A percentile compares a stretch with the other conserved stretches of the same genome.
Evolutionary conservation across 2,888 invertebrate species (phyloP).

Genomic region (Cyaniris semiargus): DNA sequence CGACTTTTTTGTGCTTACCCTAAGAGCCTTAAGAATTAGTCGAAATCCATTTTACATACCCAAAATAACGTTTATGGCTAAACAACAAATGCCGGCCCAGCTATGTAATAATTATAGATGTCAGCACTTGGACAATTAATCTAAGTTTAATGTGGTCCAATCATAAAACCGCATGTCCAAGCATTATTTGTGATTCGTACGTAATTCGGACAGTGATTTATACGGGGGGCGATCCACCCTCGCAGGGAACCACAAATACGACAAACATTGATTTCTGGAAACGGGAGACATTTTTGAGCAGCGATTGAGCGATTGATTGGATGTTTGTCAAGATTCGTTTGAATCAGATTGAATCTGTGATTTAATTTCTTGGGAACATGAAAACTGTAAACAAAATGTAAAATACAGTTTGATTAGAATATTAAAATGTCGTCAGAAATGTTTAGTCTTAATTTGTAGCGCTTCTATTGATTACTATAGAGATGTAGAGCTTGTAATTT

Average conservation of each 20-base stretch:
- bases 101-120: neutral
- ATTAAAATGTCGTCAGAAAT: too few relatives aligned
- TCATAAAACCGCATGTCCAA: constrained; percentile 59
- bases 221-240: constrained; percentile 77
- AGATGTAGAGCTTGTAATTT: neutral
- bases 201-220: constrained; percentile 80
- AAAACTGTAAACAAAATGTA: neutral
- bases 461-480: too few relatives aligned
- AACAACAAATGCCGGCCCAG: too few relatives aligned
- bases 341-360: neutral
- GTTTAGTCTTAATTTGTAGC: too few relatives aligned
- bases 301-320: constrained; percentile 35
- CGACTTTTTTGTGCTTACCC: neutral
- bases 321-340: constrained; percentile 7
- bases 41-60: too few relatives aligned
- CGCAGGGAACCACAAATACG: constrained; percentile 60
- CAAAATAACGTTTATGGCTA: too few relatives aligned
- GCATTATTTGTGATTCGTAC: constrained; percentile 51
- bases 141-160: constrained; percentile 30
- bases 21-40: neutral
- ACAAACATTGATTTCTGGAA: constrained; percentile 77
- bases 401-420: neutral
- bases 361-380: neutral
- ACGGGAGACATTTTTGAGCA: constrained; percentile 59
- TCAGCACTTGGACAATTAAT: constrained; percentile 13